Evolutionary conservation across 2,113 vertebrate genomes (phyloP).

Genomic region (Nothobranchius furzeri): DNA sequence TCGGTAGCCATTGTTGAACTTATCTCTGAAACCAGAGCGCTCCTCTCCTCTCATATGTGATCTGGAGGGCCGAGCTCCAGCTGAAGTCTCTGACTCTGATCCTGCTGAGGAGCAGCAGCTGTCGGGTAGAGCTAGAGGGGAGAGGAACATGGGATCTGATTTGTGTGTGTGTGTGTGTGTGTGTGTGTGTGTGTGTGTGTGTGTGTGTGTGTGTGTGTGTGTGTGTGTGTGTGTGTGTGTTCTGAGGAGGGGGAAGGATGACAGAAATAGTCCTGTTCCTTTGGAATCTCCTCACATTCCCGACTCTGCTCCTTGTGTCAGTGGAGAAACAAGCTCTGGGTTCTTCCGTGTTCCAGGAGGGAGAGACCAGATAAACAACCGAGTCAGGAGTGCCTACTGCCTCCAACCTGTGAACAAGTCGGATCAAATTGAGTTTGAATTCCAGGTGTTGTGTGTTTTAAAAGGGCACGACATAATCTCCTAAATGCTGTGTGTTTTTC

Average conservation of each 20-base stretch:
- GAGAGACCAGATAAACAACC: conserved; percentile 10
- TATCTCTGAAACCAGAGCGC: conserved; percentile 52
- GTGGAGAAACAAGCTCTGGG: conserved; percentile 31
- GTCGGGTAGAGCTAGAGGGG: conserved; percentile 37
- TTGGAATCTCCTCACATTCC: conserved; percentile 73
- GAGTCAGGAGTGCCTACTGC: background rate
- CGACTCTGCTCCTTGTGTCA: conserved; percentile 39
- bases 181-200: conserved; percentile 28
- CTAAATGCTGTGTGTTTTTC: conserved; percentile 12
- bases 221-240: conserved; percentile 33
- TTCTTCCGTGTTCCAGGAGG: conserved; percentile 54
- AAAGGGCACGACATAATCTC: background rate
- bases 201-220: conserved; percentile 41
- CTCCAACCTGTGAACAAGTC: too few relatives aligned
- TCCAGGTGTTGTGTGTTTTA: background rate
- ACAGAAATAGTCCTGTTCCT: conserved; percentile 67
- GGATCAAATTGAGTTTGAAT: too few relatives aligned
- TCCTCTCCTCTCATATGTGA: conserved; percentile 32
- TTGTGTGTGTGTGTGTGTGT: conserved; percentile 37
- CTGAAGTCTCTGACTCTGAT: conserved; percentile 32
- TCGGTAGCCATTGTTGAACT: conserved; percentile 69
- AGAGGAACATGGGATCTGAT: conserved; percentile 35
- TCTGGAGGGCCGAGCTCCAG: conserved; percentile 17
- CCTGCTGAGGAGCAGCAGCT: conserved; percentile 38
- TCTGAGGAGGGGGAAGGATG: conserved; percentile 48